These are phyloP conservation scores for Bombus waltoni DNA, from an alignment of 1,140 invertebrate genomes.

Conservation along the genomic window DNA sequence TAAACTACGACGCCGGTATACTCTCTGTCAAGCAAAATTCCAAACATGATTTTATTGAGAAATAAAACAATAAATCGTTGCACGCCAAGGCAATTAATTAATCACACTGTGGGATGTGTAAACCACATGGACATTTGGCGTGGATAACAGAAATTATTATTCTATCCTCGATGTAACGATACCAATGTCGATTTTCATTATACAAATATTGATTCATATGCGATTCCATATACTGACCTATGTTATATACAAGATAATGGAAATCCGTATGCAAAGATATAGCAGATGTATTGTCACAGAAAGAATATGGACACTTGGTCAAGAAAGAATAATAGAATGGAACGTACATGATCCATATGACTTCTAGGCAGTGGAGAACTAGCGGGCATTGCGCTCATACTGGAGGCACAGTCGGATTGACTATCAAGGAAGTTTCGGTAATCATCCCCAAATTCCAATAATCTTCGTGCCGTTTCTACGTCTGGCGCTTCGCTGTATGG, in stretches of 20 bases:
- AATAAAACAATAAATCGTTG: neutral
- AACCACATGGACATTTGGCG: neutral
- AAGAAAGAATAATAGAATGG: slow-evolving; percentile 70
- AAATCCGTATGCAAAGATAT: neutral
- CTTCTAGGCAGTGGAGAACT: slow-evolving; percentile 73
- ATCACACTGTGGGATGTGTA: neutral
- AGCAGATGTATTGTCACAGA: slow-evolving; percentile 47
- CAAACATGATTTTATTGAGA: neutral
- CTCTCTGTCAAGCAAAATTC: neutral
- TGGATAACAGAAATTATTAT: neutral
- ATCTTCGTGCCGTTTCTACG: slow-evolving; percentile 90
- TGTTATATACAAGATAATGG: neutral
- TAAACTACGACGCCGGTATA: slow-evolving; percentile 14
- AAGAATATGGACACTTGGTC: slow-evolving; percentile 76
- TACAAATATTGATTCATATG: slow-evolving; percentile 2
- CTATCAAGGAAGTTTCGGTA: slow-evolving; percentile 94
- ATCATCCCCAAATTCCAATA: slow-evolving; percentile 95
- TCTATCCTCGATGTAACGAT: neutral
- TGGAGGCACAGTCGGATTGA: slow-evolving; percentile 92
- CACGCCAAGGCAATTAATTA: neutral
- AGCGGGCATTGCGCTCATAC: slow-evolving; percentile 85
- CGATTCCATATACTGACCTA: neutral
- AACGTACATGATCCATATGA: slow-evolving; percentile 78
- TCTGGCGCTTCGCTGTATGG: slow-evolving; percentile 95
- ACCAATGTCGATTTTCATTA: neutral